A percentile compares a stretch with the other conserved stretches of the same genome.
These are phyloP conservation scores for Neopelma chrysocephalum DNA, from an alignment of 2,797 vertebrate species.

Conservation along the genomic window DNA sequence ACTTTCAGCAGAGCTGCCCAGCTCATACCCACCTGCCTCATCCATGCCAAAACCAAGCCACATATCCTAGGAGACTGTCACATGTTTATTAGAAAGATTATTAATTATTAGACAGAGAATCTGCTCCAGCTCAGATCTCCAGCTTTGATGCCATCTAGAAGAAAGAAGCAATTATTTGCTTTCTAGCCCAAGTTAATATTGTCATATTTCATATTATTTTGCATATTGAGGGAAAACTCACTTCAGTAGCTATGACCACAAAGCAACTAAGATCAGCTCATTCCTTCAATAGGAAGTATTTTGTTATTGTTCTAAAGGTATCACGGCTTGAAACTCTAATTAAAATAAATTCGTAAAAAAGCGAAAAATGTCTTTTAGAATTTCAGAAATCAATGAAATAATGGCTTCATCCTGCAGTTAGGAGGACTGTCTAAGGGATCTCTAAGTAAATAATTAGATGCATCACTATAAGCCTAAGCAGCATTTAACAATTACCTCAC, in stretches of 20 bases:
- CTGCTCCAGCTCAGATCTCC: background rate
- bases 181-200: background rate
- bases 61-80: background rate
- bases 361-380: background rate
- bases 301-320: background rate
- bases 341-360: background rate
- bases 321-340: background rate
- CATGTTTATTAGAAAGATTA: background rate
- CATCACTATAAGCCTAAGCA: background rate
- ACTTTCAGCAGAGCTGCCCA: background rate
- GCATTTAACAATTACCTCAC: background rate
- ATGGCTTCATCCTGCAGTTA: background rate
- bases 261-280: background rate
- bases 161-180: background rate
- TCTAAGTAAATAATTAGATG: slow-evolving; percentile 1
- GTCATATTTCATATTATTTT: background rate
- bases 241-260: background rate
- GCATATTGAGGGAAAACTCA: background rate
- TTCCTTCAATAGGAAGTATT: background rate
- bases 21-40: background rate
- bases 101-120: background rate
- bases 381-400: background rate
- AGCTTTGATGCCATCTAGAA: background rate
- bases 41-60: background rate
- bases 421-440: background rate